These are phyloP conservation scores for Phrynocephalus guinanensis DNA, from an alignment of 2,797 vertebrate species.

Conservation along the genomic window DNA sequence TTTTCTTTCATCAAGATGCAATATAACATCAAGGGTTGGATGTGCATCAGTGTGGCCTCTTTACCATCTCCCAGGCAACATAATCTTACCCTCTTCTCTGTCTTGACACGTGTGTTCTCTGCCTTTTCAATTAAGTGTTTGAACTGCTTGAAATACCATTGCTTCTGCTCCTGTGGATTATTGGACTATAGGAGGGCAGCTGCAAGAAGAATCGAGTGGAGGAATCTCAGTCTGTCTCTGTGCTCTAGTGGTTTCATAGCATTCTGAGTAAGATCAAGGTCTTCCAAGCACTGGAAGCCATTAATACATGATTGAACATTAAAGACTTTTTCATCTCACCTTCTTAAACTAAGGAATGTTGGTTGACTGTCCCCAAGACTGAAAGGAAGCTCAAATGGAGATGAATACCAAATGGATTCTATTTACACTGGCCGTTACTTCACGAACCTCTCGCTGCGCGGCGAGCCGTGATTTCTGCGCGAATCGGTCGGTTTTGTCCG, in stretches of 20 bases:
- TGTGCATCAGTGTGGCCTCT: not conserved
- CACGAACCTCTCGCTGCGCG: no score
- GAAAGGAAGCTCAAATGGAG: constrained; percentile 52
- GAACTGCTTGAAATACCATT: constrained; percentile 39
- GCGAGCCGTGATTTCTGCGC: no score
- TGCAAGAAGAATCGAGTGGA: constrained; percentile 10
- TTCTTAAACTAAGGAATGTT: constrained; percentile 52
- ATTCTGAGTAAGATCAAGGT: constrained; percentile 57
- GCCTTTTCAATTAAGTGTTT: constrained; percentile 25
- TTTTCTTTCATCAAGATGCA: not conserved
- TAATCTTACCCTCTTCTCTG: constrained; percentile 21
- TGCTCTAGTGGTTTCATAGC: constrained; percentile 47
- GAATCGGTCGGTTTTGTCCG: no score
- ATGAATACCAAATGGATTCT: constrained; percentile 37
- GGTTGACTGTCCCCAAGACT: constrained; percentile 49
- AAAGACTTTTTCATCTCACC: constrained; percentile 55
- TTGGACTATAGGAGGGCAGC: constrained; percentile 16
- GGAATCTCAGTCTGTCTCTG: constrained; percentile 31
- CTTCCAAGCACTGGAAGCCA: constrained; percentile 45
- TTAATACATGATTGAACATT: constrained; percentile 59
- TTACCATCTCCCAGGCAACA: not conserved
- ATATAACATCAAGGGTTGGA: not conserved
- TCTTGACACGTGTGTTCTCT: not conserved
- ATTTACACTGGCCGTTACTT: constrained; percentile 26
- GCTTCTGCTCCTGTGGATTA: constrained; percentile 11